Evolutionary conservation across 37 sponge, comb jelly and placozoan species (phyloP), one percentile per base, ranked within the genome.

Genomic region (Cliona cf. orientalis): DNA sequence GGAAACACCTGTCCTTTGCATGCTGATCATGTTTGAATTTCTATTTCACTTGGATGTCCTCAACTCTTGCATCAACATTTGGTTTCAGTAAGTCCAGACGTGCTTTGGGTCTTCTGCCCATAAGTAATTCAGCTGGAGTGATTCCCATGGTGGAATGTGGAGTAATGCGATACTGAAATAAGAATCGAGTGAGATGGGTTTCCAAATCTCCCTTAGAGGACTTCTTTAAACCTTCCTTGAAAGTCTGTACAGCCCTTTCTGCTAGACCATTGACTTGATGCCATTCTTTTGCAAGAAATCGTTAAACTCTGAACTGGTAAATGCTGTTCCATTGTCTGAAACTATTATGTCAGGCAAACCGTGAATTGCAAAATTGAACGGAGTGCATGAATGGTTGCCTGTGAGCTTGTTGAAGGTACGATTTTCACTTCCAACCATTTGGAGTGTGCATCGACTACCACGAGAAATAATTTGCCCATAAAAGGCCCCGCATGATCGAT

Each of bases 271-370:
- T 62, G 53, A 46, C 21, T 26, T 34, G 38, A 76, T 12, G 11
- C 28, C 73, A 72, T 72, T 72, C 11, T 6, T 17, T 46, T 57
- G 29, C 23, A 45, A 9, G 23, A 63, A 63, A 9, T 17, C 23
- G 45, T 63, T 17, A 37, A 78, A 72, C 26, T 46, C 46, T 22
- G 32, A 25, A 64, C 73, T 72, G 42, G 83, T 82, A 37, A 82
- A 82, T 43, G 63, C 34, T 1, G 83, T 58, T 17, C 64, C 74
- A 60, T 82, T 82, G 58, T 82, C 83, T 28, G 63, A 46, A 23
- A 82, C 73, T 6, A 40, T 44, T 22, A 55, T 14, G 9, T 82
- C 43, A 21, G 71, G 73, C 12, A 82, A 31, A 37, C 58, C 83
- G 29, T 78, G 80, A 26, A 42, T 76, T 35, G 64, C 78, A 62